phyloP scores from a whole-genome alignment of 2,888 invertebrate genomes.

The Drosophila robusta region DNA sequence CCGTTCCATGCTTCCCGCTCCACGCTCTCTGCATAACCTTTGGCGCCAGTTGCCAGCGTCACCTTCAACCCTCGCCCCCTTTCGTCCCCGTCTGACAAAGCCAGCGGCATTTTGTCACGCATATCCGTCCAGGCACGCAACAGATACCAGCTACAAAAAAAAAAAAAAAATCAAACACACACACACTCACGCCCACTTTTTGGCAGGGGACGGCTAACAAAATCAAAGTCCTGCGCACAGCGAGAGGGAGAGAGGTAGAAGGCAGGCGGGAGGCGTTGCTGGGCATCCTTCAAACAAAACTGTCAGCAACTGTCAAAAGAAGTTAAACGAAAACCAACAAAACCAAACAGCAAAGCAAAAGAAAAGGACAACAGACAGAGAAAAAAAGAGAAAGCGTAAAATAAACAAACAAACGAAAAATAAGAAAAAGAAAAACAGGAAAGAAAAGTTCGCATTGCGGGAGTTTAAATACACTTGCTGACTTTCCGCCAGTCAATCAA shows the following conservation, averaged over 20 bases:
- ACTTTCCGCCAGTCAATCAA: too few species aligned
- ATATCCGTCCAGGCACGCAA: constrained; percentile 54
- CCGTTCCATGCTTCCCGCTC: too few species aligned
- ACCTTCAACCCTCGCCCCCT: constrained; percentile 4
- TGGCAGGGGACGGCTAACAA: constrained; percentile 16
- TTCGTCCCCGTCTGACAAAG: constrained; percentile 11
- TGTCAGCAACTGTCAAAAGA: constrained; percentile 80
- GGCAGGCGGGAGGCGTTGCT: neutral
- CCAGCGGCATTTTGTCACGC: constrained; percentile 57
- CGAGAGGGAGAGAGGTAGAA: neutral
- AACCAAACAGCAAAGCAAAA: constrained; percentile 38
- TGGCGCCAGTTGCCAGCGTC: constrained; percentile 25
- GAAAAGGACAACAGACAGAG: constrained; percentile 34
- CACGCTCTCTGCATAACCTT: constrained; percentile 9
- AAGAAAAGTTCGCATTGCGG: too few species aligned
- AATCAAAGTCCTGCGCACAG: constrained; percentile 48
- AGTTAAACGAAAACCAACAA: constrained; percentile 74
- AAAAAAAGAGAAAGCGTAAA: constrained; percentile 24
- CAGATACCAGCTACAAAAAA: constrained; percentile 37
- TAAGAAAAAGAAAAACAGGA: neutral
- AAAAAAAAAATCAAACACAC: constrained; percentile 19
- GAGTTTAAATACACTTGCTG: too few species aligned
- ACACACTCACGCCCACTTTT: constrained; percentile 24
- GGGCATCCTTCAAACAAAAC: constrained; percentile 72
- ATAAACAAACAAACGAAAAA: constrained; percentile 10